phyloP scores from a whole-genome alignment of 2,113 vertebrate species.

The Lanius ludovicianus region DNA sequence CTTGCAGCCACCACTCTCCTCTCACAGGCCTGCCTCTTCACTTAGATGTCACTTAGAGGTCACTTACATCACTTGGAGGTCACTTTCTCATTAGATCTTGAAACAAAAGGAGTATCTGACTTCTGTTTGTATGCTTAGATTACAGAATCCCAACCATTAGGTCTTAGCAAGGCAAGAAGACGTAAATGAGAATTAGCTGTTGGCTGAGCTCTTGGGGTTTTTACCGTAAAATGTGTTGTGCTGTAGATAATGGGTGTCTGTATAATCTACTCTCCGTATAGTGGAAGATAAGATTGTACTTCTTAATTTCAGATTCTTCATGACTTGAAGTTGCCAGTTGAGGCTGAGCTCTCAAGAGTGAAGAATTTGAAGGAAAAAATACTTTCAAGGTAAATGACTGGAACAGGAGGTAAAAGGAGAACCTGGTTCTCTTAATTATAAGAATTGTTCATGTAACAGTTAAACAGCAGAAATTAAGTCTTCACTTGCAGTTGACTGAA shows the following conservation, averaged over 20 bases:
- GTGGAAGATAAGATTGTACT: not conserved
- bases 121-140: not conserved
- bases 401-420: not conserved
- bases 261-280: not conserved
- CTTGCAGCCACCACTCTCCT: not conserved
- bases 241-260: not conserved
- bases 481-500: not conserved
- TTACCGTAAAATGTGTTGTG: not conserved
- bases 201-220: not conserved
- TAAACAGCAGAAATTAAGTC: not conserved
- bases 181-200: not conserved
- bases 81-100: not conserved
- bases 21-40: not conserved
- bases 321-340: slow-evolving; percentile 68
- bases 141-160: not conserved
- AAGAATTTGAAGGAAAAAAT: slow-evolving; percentile 52
- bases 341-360: slow-evolving; percentile 66
- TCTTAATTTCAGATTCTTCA: slow-evolving; percentile 70
- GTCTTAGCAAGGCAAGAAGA: not conserved
- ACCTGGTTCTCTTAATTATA: not conserved
- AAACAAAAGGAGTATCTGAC: not conserved
- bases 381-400: slow-evolving; percentile 61
- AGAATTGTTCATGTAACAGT: not conserved
- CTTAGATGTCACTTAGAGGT: not conserved
- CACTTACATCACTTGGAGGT: not conserved